Base-by-base conservation (phyloP, 2,797 vertebrate species). In the Pyrocephalus nanus region DNA sequence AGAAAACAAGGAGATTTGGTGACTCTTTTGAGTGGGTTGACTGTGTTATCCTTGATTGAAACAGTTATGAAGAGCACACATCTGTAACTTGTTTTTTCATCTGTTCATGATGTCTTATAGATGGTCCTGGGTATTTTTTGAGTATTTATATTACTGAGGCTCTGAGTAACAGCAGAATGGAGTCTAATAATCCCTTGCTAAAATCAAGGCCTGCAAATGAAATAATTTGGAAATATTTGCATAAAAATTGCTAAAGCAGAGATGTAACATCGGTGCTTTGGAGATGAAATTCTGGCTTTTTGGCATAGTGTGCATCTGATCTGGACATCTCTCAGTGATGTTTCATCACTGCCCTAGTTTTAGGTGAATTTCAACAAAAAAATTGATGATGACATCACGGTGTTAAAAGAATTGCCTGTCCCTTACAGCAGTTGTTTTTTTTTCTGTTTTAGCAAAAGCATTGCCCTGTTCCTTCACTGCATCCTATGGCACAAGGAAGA, bases 401-500 rank as follows among this genome's bases (percentile, higher is more conserved):
- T 7, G 47, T 60, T 10, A 23, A 40, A 86, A 75, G 26, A 51
- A 34, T 27, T 62, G 29, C 25, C 32, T 3, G 6, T 22, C 9
- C 34, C 17, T 79, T 64, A 9, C 15, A 17, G 22, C 4, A n/a
- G 9, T 0, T 22, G 17, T 14, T 71, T 43, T 83, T 19, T 3
- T 65, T 90, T 81, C 27, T 14, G 11, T 27, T 78, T 62, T 25
- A 36, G 36, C 13, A 20, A 32, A 62, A 34, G 2, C 12, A 6
- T 21, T 6, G 7, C 14, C 40, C 27, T 15, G n/a, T 32, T 54
- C 32, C 61, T 81, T 75, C 34, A 8, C 15, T 53, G 15, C 32
- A 21, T 9, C 34, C 19, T 58, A 4, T 0, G 2, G 16, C 47
- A 65, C 27, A 2, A 18, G 57, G 27, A 2, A 4, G 7, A 4